These are phyloP conservation scores for Takifugu flavidus DNA, from an alignment of 2,113 vertebrate species.

Conservation along the genomic window DNA sequence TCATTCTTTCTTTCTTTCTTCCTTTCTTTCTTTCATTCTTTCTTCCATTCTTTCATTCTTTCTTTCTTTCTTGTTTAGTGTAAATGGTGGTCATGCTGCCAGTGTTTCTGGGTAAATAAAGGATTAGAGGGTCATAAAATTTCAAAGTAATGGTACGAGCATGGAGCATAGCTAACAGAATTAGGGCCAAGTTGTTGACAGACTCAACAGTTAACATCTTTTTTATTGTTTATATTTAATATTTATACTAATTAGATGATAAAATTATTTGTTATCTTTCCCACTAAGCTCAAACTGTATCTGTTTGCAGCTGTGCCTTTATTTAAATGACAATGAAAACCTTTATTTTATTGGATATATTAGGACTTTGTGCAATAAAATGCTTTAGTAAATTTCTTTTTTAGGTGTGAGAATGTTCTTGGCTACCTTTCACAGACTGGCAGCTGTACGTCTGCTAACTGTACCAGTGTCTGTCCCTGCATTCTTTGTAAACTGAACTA, in stretches of 20 bases:
- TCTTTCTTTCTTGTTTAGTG: conserved; percentile 50
- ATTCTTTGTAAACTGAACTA: not conserved
- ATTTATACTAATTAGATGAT: not conserved
- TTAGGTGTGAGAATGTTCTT: too few relatives aligned
- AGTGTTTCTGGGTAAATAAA: conserved; percentile 76
- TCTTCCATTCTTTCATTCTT: conserved; percentile 6
- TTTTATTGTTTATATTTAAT: not conserved
- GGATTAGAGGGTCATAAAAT: conserved; percentile 44
- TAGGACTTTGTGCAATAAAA: too few relatives aligned
- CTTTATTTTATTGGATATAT: too few relatives aligned
- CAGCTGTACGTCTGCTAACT: not conserved
- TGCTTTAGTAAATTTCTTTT: too few relatives aligned
- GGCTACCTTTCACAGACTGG: too few relatives aligned
- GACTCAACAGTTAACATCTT: not conserved
- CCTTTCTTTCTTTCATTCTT: conserved; percentile 1
- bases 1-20: conserved; percentile 5
- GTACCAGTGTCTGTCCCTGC: not conserved
- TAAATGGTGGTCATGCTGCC: conserved; percentile 71
- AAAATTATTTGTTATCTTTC: too few relatives aligned
- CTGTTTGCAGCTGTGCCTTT: too few relatives aligned
- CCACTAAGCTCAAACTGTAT: too few relatives aligned
- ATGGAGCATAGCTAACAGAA: not conserved
- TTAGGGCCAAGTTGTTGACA: too few relatives aligned
- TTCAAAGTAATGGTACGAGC: conserved; percentile 30
- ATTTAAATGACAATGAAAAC: too few relatives aligned